phyloP scores from a whole-genome alignment of 64 coral and sea anemone species.

The Astreopora myriophthalma region DNA sequence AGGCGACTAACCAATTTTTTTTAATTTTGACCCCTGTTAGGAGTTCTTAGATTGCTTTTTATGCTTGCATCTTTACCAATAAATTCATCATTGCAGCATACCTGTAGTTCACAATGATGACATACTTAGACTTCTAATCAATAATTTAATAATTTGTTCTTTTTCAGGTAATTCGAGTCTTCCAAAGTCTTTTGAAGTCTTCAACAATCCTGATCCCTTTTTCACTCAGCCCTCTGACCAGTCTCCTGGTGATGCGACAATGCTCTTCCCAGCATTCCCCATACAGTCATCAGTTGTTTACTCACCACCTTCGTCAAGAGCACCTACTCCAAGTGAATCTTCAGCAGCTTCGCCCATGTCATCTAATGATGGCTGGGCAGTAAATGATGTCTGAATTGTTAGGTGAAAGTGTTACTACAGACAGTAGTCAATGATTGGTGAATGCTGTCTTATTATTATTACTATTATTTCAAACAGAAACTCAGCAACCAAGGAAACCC shows the following conservation, averaged over 20 bases:
- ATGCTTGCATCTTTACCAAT: too few species aligned
- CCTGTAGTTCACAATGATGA: too few species aligned
- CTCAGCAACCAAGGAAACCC: too few species aligned
- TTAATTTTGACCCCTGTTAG: too few species aligned
- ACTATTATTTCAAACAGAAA: too few species aligned
- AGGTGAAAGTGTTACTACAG: background rate
- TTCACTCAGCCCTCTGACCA: slow-evolving; percentile 1
- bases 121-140: background rate
- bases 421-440: too few species aligned
- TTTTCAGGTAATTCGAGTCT: slow-evolving; percentile 21
- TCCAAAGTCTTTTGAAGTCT: slow-evolving; percentile 35
- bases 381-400: slow-evolving; percentile 6
- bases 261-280: background rate
- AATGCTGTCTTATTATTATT: too few species aligned
- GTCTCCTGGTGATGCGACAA: background rate
- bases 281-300: slow-evolving; percentile 23
- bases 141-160: background rate
- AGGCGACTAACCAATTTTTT: too few species aligned
- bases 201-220: slow-evolving; percentile 40
- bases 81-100: too few species aligned
- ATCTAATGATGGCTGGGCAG: slow-evolving; percentile 6
- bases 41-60: too few species aligned
- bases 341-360: slow-evolving; percentile 33
- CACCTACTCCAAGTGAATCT: slow-evolving; percentile 2
- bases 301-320: slow-evolving; percentile 4